These are phyloP conservation scores for Oceanodroma leucorhoa DNA, from an alignment of 2,797 vertebrate species.

Conservation along the genomic window DNA sequence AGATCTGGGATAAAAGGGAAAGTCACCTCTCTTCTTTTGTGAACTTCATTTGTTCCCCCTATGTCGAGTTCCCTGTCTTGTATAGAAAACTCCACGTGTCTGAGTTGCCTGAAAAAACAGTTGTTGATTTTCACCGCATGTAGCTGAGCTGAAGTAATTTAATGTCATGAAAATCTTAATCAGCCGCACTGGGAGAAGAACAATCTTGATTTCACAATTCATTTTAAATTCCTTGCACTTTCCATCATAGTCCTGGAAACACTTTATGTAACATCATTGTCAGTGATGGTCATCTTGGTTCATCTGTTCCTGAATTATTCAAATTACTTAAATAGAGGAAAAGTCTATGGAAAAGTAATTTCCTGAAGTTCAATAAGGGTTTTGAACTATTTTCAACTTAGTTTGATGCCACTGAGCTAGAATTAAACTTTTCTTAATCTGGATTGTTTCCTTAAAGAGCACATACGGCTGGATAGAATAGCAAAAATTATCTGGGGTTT, in stretches of 20 bases:
- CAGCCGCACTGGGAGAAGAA: background rate
- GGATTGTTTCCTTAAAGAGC: background rate
- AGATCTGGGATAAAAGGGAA: background rate
- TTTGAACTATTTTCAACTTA: background rate
- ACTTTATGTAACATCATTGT: background rate
- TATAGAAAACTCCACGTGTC: rapidly evolving
- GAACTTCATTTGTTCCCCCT: background rate
- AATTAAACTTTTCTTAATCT: conserved; percentile 16
- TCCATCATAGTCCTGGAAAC: background rate
- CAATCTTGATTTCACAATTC: background rate
- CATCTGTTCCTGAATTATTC: background rate
- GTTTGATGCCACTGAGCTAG: background rate
- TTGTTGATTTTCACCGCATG: background rate
- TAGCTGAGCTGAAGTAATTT: background rate
- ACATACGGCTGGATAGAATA: background rate
- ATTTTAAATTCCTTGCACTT: background rate
- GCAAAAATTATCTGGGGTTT: background rate
- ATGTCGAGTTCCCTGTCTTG: background rate
- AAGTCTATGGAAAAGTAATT: background rate
- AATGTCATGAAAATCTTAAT: background rate
- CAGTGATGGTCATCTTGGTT: background rate
- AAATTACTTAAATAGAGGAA: background rate
- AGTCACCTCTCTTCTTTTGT: background rate
- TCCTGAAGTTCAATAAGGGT: background rate
- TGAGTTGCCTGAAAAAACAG: background rate